phyloP scores from a whole-genome alignment of 2,888 invertebrate species.

The Lasius fuliginosus region DNA sequence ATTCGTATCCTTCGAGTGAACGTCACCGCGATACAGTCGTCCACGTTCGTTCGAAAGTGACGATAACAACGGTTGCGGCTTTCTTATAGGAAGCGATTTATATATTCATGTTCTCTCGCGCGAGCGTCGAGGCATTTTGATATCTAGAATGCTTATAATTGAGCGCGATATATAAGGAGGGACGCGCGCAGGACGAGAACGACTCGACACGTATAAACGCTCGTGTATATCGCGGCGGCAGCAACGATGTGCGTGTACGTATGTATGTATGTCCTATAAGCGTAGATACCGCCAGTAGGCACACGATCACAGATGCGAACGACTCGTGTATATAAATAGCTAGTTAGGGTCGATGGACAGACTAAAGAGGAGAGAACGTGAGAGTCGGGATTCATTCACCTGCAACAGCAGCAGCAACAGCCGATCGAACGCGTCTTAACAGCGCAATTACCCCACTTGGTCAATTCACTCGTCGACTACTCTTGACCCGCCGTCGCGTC shows the following conservation, averaged over 20 bases:
- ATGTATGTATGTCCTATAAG: slow-evolving; percentile 54
- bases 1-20: neutral
- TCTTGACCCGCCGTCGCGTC: neutral
- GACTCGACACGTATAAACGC: slow-evolving; percentile 3
- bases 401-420: slow-evolving; percentile 54
- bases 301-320: slow-evolving; percentile 72
- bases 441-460: slow-evolving; percentile 27
- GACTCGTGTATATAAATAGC: slow-evolving; percentile 82
- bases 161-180: slow-evolving; percentile 28
- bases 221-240: neutral
- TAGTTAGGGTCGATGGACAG: slow-evolving; percentile 84
- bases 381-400: slow-evolving; percentile 78
- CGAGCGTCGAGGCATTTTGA: slow-evolving; percentile 38
- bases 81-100: slow-evolving; percentile 14
- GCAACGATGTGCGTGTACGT: slow-evolving; percentile 27
- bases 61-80: neutral
- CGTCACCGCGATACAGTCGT: neutral
- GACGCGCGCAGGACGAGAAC: slow-evolving; percentile 12
- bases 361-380: slow-evolving; percentile 78
- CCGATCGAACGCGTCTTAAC: slow-evolving; percentile 28
- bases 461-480: slow-evolving; percentile 12
- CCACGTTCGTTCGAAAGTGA: neutral
- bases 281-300: slow-evolving; percentile 61
- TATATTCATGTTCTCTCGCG: slow-evolving; percentile 26
- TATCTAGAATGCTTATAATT: slow-evolving; percentile 64